Base-by-base conservation (phyloP, 2,888 invertebrate species). In the Harpagoxenus sublaevis region DNA sequence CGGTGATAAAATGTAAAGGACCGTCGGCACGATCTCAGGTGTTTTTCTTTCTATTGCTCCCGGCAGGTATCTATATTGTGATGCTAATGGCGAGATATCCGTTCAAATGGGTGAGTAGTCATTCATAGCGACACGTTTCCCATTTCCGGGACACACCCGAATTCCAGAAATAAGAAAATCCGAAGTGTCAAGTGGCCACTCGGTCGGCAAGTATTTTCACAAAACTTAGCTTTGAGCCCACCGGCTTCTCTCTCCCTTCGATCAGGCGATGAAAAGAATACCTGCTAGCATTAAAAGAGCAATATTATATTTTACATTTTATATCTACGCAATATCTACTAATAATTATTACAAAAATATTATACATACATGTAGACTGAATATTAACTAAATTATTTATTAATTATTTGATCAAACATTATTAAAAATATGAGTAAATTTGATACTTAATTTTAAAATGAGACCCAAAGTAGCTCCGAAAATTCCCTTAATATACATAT, bases 71-170 rank as follows among this genome's bases (percentile, higher is more conserved):
- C 92, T 92, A 92, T 91, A 94, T 94, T 94, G 93, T 94, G 89
- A 94, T 94, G 94, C 90, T 94, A 94, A 94, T 94, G 90, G 90
- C 84, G 85, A 91, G 91, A 93, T 92, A 93, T 91, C 89, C 89
- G 87, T 75, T 90, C 55, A 93, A 94, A 94, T 93, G 92, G 93
- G 87, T 92, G 90, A 91, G 87, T 86, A 83, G 85, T 91, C 90
- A 94, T 94, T 94, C 92, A 94, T 39, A 55, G 62, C 74, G 92
- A 91, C 94, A 94, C 94, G 94, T 94, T 92, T 94, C 89, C 85
- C 83, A 84, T 86, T 84, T 83, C 78, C 74, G 74, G 48, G 1
- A 84, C 89, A 89, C 86, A 89, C 86, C 89, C 77, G 86, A 89
- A 89, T 85, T 55, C 74, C 39, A 48, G 42, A 62, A 62, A 15